Evolutionary conservation across 2,888 invertebrate species (phyloP), one percentile per base, ranked within the genome.

Genomic region (Aphrophora alni): DNA sequence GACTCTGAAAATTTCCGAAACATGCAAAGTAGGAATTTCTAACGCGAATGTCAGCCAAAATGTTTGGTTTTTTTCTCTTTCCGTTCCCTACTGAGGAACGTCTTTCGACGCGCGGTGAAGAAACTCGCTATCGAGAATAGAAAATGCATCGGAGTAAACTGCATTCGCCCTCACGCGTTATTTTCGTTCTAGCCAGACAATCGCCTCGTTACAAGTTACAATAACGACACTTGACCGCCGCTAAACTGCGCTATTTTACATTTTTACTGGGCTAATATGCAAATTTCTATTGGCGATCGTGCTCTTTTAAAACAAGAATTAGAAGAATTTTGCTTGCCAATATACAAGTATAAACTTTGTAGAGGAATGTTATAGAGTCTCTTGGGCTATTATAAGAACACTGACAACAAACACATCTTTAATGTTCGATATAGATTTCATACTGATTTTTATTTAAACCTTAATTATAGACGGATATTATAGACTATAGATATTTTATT

Each of bases 261-360:
- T 59, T 72, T 79, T 79, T 79, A 74, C 74, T 74, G 78, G 78
- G 78, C 69, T 79, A 79, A 79, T 79, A 79, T 79, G 78, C 74
- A 79, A 74, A 79, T 79, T 38, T 68, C 26, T 73, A 74, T 74
- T 79, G 78, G 78, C 74, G 59, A 51, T 74, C 68, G 73, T 74
- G 78, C 78, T 38, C 68, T 74, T 79, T 79, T 59, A 59, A 68
- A 59, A 74, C 74, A 68, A 79, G 78, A 74, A 79, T 79, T 79
- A 79, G 68, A 74, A 68, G 78, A 79, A 79, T 79, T 73, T 79
- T 74, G 74, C 21, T n/a, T 79, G 78, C 78, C 78, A 79, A 79
- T 79, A 79, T 33, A 14, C 74, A 27, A 33, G 44, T 24, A 74
- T 79, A 79, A 79, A 79, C 74, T 59, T n/a, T 8, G 74, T 38